phyloP scores from a whole-genome alignment of 2,113 vertebrate genomes.

The Riparia riparia region DNA sequence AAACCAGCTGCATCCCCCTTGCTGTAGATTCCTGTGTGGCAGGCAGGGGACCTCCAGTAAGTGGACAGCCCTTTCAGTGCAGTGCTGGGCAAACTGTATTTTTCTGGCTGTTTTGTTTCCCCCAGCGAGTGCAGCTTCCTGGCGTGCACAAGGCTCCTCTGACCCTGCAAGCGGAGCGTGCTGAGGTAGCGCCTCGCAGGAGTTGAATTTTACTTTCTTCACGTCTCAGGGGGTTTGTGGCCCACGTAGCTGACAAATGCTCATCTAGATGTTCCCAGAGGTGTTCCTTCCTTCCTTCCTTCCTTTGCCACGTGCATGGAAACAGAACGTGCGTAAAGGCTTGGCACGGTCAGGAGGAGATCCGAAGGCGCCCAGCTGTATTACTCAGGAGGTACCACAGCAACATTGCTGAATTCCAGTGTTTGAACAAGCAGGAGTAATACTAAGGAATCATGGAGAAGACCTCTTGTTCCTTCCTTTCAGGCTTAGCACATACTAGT shows the following conservation, averaged over 20 bases:
- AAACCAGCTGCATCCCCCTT: not conserved
- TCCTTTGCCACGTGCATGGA: not conserved
- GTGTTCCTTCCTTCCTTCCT: accelerated
- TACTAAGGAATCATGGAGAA: not conserved
- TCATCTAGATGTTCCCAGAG: not conserved
- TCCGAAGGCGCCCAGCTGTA: not conserved
- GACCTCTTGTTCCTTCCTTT: not conserved
- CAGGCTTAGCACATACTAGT: accelerated
- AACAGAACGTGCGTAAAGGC: not conserved
- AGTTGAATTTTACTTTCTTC: not conserved
- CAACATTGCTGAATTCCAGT: not conserved
- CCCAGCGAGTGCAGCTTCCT: not conserved
- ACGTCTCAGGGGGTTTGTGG: accelerated
- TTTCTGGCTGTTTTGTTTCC: not conserved
- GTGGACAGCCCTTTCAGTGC: not conserved
- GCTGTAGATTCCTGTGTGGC: accelerated
- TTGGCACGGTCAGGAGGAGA: not conserved
- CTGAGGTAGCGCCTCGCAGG: accelerated
- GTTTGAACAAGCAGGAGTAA: not conserved
- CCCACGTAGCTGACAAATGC: not conserved
- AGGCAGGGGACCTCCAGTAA: too few relatives aligned
- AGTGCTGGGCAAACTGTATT: not conserved
- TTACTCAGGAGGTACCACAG: not conserved
- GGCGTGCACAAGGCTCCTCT: not conserved
- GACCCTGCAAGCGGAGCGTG: not conserved